Conservation (phyloP, 2,797 vertebrate species). For the Lacerta bilineata region DNA sequence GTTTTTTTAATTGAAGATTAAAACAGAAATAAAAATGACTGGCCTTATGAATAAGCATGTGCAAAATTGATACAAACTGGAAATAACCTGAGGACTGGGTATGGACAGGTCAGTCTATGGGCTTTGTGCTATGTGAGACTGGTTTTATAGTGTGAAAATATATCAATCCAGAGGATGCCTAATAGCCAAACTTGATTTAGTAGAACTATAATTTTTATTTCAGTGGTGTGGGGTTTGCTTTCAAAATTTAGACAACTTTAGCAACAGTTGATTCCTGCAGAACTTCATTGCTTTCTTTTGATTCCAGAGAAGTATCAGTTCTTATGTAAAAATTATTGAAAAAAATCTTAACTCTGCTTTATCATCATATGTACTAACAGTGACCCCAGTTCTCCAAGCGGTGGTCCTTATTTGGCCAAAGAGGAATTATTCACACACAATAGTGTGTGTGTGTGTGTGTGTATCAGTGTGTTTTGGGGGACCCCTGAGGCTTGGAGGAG, state of each 20-base stretch:
- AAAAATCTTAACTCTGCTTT: slow-evolving; percentile 17
- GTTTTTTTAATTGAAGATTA: no score
- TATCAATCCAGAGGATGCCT: neutral
- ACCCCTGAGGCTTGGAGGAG: neutral
- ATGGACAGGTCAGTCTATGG: no score
- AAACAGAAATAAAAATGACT: no score
- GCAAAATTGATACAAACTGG: no score
- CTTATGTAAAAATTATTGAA: slow-evolving; percentile 49
- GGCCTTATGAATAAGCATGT: no score
- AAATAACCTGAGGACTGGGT: no score
- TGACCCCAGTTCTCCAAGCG: neutral
- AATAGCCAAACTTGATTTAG: neutral
- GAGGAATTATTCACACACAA: neutral
- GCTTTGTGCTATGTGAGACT: no score
- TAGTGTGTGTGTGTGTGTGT: neutral
- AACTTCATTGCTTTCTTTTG: slow-evolving; percentile 30
- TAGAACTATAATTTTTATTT: slow-evolving; percentile 9
- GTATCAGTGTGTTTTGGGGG: neutral
- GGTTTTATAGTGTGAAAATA: neutral
- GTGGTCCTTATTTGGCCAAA: neutral
- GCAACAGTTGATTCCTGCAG: slow-evolving; percentile 58
- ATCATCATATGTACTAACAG: neutral
- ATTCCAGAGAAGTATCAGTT: slow-evolving; percentile 50
- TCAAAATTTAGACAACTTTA: slow-evolving; percentile 37
- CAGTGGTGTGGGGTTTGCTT: slow-evolving; percentile 51